Conservation (phyloP, 2,888 invertebrate species). For the Athrips mouffetella region DNA sequence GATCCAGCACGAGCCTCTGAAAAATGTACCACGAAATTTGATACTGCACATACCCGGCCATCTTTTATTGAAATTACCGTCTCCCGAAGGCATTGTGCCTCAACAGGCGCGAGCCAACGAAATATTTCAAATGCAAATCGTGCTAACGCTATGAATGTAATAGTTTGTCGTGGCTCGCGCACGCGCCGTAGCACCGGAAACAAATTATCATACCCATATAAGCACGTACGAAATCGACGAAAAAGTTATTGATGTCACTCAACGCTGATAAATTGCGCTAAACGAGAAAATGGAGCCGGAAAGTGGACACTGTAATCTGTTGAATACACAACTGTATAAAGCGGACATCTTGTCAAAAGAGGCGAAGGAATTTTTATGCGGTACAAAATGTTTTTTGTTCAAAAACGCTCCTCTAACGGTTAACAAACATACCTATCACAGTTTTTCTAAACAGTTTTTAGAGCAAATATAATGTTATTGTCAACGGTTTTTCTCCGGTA, state of each 20-base stretch:
- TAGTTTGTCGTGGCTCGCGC: slow-evolving; percentile 74
- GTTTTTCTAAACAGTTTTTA: slow-evolving; percentile 2
- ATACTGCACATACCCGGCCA: slow-evolving; percentile 53
- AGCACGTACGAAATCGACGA: slow-evolving; percentile 67
- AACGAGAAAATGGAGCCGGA: slow-evolving; percentile 60
- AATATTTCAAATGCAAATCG: slow-evolving; percentile 79
- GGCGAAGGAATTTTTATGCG: slow-evolving; percentile 42
- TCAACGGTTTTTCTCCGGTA: neutral
- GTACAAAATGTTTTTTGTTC: slow-evolving; percentile 41
- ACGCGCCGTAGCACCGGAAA: slow-evolving; percentile 75
- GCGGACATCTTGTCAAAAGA: slow-evolving; percentile 37
- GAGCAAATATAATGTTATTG: neutral
- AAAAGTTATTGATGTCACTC: slow-evolving; percentile 72
- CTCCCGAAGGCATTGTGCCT: slow-evolving; percentile 64
- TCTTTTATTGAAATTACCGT: slow-evolving; percentile 56
- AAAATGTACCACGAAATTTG: slow-evolving; percentile 75
- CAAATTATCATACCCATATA: slow-evolving; percentile 78
- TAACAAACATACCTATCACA: slow-evolving; percentile 33
- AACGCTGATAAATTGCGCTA: slow-evolving; percentile 68
- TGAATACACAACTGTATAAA: slow-evolving; percentile 45
- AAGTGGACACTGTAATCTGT: slow-evolving; percentile 45
- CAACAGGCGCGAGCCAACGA: slow-evolving; percentile 65
- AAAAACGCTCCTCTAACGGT: slow-evolving; percentile 46
- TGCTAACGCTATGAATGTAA: slow-evolving; percentile 75
- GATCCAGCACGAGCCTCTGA: slow-evolving; percentile 66